Conservation (phyloP, 2,113 vertebrate species). For the Stigmatopora nigra region DNA sequence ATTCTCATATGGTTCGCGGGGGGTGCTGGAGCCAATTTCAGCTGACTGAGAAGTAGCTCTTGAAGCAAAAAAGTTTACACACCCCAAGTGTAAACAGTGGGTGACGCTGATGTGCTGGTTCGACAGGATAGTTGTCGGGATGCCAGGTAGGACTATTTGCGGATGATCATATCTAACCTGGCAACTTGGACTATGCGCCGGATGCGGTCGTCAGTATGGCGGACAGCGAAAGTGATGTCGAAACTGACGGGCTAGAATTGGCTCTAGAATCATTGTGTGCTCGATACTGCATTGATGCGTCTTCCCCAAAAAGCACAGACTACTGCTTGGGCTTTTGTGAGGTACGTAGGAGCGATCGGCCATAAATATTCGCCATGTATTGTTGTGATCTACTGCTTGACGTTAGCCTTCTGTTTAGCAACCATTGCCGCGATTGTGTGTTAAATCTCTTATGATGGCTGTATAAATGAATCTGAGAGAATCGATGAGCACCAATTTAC, state of each 20-base stretch:
- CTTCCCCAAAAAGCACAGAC: constrained; percentile 71
- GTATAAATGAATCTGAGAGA: background rate
- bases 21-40: too few species aligned
- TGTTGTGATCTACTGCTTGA: constrained; percentile 26
- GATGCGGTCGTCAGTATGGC: constrained; percentile 87
- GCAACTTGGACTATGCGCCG: constrained; percentile 67
- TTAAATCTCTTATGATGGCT: background rate
- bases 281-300: constrained; percentile 50
- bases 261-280: constrained; percentile 77
- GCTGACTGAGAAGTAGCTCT: too few species aligned
- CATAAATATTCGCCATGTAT: background rate
- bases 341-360: constrained; percentile 63
- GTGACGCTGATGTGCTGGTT: background rate
- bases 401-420: constrained; percentile 33
- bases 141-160: constrained; percentile 40
- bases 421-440: constrained; percentile 14
- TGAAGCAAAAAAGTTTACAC: too few species aligned
- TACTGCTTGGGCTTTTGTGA: constrained; percentile 88
- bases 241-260: constrained; percentile 83
- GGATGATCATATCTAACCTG: constrained; percentile 25
- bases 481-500: background rate
- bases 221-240: constrained; percentile 93
- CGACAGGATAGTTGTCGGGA: constrained; percentile 2
- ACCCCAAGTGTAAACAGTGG: background rate
- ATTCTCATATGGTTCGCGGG: too few species aligned